These are phyloP conservation scores for Zaprionus kolodkinae DNA, from an alignment of 1,140 invertebrate genomes.

Conservation along the genomic window DNA sequence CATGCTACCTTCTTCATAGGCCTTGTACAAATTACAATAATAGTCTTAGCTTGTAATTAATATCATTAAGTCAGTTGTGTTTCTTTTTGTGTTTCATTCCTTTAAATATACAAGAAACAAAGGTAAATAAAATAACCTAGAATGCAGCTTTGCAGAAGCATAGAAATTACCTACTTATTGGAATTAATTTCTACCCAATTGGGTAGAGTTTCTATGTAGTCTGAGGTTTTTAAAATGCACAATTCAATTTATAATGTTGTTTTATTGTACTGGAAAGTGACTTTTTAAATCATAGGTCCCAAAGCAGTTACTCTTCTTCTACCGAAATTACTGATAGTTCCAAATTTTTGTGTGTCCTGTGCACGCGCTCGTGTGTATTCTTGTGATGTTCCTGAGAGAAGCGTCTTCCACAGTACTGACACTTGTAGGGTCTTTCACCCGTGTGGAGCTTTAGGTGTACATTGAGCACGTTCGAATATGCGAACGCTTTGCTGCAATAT, in stretches of 20 bases:
- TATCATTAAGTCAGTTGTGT: conserved; percentile 23
- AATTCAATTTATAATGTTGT: not conserved
- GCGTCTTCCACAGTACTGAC: conserved; percentile 53
- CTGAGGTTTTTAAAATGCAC: not conserved
- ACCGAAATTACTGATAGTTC: conserved; percentile 13
- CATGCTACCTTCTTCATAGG: conserved; percentile 23
- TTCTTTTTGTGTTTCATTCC: conserved; percentile 27
- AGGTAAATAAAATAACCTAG: not conserved
- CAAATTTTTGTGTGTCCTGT: conserved; percentile 19
- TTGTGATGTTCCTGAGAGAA: conserved; percentile 75
- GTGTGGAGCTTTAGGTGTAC: conserved; percentile 75
- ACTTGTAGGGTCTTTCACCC: conserved; percentile 67
- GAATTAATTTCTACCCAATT: not conserved
- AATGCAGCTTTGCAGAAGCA: not conserved
- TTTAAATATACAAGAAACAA: conserved; percentile 10
- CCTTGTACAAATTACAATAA: conserved; percentile 26
- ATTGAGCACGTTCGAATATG: conserved; percentile 75
- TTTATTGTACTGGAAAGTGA: conserved; percentile 38
- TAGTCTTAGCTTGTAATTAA: conserved; percentile 27
- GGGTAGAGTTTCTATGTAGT: not conserved
- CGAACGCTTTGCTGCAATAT: conserved; percentile 66
- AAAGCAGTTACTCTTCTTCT: conserved; percentile 11
- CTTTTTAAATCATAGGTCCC: not conserved
- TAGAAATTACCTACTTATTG: not conserved
- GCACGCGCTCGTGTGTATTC: conserved; percentile 68